Conservation (phyloP, 2,888 invertebrate species). For the Cephus pygmeus region DNA sequence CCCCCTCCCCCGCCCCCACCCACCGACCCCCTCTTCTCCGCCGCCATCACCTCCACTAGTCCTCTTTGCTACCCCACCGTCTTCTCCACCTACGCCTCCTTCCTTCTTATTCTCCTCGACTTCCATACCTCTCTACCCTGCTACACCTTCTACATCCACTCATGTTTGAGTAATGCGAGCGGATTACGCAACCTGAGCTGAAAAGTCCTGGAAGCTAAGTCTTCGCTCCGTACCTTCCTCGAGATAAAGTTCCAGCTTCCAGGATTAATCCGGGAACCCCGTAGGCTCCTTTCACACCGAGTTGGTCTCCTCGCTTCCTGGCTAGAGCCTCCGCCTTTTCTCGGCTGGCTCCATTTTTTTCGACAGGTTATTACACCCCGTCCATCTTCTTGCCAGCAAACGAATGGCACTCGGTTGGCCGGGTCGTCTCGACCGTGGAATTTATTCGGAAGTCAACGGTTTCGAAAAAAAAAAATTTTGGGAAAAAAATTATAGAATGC, state of each 20-base stretch:
- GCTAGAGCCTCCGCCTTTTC: background rate
- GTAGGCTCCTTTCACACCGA: constrained; percentile 11
- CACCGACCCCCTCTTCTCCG: too few relatives aligned
- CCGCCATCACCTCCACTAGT: background rate
- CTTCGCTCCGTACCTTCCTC: constrained; percentile 30
- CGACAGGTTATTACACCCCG: background rate
- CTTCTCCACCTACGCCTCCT: constrained; percentile 5
- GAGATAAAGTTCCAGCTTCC: constrained; percentile 35
- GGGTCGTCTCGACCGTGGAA: background rate
- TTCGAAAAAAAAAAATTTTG: too few relatives aligned
- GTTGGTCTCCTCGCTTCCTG: background rate
- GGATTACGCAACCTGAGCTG: constrained; percentile 43
- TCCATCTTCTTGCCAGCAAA: background rate
- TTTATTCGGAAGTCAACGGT: background rate
- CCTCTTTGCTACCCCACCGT: constrained; percentile 1
- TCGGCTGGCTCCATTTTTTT: background rate
- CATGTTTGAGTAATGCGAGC: constrained; percentile 44
- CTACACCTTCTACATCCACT: constrained; percentile 28
- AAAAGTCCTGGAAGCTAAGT: constrained; percentile 37
- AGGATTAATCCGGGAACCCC: constrained; percentile 33
- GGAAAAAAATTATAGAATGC: too few relatives aligned
- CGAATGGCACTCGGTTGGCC: background rate
- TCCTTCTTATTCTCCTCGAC: background rate
- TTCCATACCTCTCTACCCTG: constrained; percentile 1
- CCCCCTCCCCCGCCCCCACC: background rate